A percentile compares a stretch with the other conserved stretches of the same genome.
Evolutionary conservation across 1,140 invertebrate species (phyloP).

Genomic region (Lasioglossum baleicum): DNA sequence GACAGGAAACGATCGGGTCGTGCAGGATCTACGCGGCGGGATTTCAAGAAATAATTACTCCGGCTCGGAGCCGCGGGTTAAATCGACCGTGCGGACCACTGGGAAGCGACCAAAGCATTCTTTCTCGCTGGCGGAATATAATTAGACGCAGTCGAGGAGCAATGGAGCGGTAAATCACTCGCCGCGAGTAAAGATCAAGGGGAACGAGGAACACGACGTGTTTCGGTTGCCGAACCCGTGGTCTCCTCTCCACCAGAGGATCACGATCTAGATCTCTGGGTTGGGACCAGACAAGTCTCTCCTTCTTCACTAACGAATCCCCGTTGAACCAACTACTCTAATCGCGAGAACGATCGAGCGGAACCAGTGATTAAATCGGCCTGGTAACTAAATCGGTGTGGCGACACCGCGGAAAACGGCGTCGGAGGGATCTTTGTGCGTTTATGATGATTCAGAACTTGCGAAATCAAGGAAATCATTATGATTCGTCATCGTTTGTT

Average conservation of each 20-base stretch:
- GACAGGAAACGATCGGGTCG: not conserved
- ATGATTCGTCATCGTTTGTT: too few species aligned
- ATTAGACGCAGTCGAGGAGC: slow-evolving; percentile 39
- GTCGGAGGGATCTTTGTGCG: too few species aligned
- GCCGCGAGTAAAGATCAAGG: slow-evolving; percentile 53
- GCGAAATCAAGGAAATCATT: too few species aligned
- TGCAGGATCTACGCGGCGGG: not conserved
- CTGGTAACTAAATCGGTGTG: too few species aligned
- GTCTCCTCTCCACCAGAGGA: not conserved
- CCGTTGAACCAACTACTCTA: too few species aligned
- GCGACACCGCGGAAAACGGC: too few species aligned
- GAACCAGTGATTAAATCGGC: too few species aligned
- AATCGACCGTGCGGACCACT: slow-evolving; percentile 13
- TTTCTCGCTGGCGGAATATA: slow-evolving; percentile 47
- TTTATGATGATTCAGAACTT: too few species aligned
- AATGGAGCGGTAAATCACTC: slow-evolving; percentile 53
- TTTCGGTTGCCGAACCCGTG: slow-evolving; percentile 52
- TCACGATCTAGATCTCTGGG: too few species aligned
- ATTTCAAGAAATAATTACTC: slow-evolving; percentile 12
- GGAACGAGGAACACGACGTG: slow-evolving; percentile 24
- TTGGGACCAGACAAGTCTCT: not conserved
- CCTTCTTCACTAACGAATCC: too few species aligned
- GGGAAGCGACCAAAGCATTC: slow-evolving; percentile 29
- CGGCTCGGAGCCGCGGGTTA: not conserved
- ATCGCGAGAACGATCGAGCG: too few species aligned